Base-by-base conservation (phyloP, 2,113 vertebrate genomes). In the Paracanthobrama guichenoti region DNA sequence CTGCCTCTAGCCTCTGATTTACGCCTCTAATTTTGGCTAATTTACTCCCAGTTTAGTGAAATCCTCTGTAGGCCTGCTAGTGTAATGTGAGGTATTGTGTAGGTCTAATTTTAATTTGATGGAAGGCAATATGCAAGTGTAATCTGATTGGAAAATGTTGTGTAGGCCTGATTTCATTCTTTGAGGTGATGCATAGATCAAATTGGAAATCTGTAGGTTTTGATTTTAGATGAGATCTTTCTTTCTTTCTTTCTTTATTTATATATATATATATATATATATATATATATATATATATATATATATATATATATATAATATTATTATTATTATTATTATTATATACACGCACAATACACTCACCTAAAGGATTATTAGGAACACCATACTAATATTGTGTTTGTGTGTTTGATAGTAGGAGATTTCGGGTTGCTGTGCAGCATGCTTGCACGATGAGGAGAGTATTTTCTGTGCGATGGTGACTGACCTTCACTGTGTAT, bases 371-470 rank as follows among this genome's bases (percentile, higher is more conserved):
- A n/a, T n/a, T n/a, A n/a, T n/a, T n/a, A n/a, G n/a, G n/a, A n/a
- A n/a, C n/a, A n/a, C n/a, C n/a, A n/a, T n/a, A n/a, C n/a, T n/a
- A n/a, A n/a, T n/a, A n/a, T n/a, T n/a, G n/a, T n/a, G n/a, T n/a
- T n/a, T n/a, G n/a, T n/a, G n/a, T n/a, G n/a, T n/a, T 82, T 93
- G 93, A 94, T 94, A 94, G 91, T 86, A 55, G 44, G 7, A 18
- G 84, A 66, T 88, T 62, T 85, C 76, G 82, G 79, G 39, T 64
- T 26, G 84, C 84, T 85, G 64, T 86, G 81, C 86, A 80, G 79
- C 80, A 42, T 66, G 77, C 81, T 75, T 57, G 55, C n/a, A 66
- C 71, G n/a, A 18, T 26, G 31, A 74, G 39, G 71, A 48, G 79
- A 80, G 73, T 46, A 13, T 77, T 67, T 59, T 67, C 28, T 67